Conservation (phyloP, 2,797 vertebrate species). For the Sebastolobus altivelis region DNA sequence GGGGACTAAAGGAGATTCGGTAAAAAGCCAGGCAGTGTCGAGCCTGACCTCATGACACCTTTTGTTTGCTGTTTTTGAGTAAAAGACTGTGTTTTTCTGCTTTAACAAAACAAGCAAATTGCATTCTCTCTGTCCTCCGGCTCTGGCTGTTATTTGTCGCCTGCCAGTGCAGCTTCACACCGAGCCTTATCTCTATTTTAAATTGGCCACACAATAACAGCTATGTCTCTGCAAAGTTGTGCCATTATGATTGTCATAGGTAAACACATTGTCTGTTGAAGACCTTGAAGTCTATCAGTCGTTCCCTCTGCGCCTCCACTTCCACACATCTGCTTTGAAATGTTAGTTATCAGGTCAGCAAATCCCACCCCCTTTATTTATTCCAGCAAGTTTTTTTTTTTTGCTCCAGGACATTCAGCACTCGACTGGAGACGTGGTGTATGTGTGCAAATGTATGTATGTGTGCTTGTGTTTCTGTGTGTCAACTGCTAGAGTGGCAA, state of each 20-base stretch:
- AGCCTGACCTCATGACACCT: constrained; percentile 50
- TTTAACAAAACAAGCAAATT: constrained; percentile 71
- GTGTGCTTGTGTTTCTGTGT: constrained; percentile 21
- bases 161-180: constrained; percentile 53
- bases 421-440: constrained; percentile 28
- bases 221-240: constrained; percentile 34
- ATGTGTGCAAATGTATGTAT: constrained; percentile 30
- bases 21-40: constrained; percentile 25
- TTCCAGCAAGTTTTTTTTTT: constrained; percentile 35
- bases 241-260: constrained; percentile 53
- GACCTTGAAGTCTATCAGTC: constrained; percentile 34
- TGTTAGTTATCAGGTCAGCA: constrained; percentile 61
- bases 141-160: constrained; percentile 60
- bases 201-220: constrained; percentile 60
- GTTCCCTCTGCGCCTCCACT: constrained; percentile 18
- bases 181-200: constrained; percentile 59
- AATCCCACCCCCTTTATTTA: constrained; percentile 59
- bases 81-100: constrained; percentile 51
- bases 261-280: constrained; percentile 48
- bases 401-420: constrained; percentile 59
- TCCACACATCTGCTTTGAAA: constrained; percentile 53
- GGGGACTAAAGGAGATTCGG: constrained; percentile 12
- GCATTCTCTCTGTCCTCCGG: constrained; percentile 60
- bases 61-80: constrained; percentile 48
- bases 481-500: constrained; percentile 72